Base-by-base conservation (phyloP, 2,797 vertebrate genomes). In the Capromys pilorides region DNA sequence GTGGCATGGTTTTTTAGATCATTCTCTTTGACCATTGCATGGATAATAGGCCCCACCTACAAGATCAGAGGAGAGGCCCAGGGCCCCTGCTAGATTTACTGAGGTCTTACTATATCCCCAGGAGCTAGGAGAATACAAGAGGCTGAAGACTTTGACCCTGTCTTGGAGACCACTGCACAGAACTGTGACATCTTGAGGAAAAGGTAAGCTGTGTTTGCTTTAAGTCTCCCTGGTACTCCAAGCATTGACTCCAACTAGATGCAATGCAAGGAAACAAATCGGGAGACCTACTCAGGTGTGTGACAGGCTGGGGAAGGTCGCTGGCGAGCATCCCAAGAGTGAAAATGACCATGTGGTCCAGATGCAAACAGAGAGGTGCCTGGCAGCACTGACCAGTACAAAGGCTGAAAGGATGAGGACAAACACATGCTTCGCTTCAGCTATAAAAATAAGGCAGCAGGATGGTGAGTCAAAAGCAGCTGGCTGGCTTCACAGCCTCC, bases 381-480 rank as follows among this genome's bases (percentile, higher is more conserved):
- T 7, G 31, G 19, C 4, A 3, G 26, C 2, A 33, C 31, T 54
- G 24, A 45, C 39, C 62, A 33, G 87, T 80, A 90, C 0, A 12
- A 61, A 67, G 62, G 71, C 89, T 39, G 66, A 28, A 67, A 73
- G 33, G 49, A 54, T 31, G n/a, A 21, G 33, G 64, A 81, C n/a
- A 19, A 14, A 21, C 4, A 1, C 8, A n/a, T 8, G 67, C 12
- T 33, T 90, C 3, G 0, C 79, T 57, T 85, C n/a, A 22, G n/a
- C 77, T 86, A n/a, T 28, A 24, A 88, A 94, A 75, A 61, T 26
- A 49, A 93, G 93, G 57, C 54, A 78, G 59, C 69, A 80, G 28
- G 89, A 26, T 54, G 41, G 73, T 33, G 57, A 91, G 69, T 92
- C 71, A 36, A 83, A 84, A 86, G 92, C 87, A 88, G 86, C 66